Evolutionary conservation across 2,888 invertebrate genomes (phyloP), one percentile per base, ranked within the genome.

Genomic region (Euphydryas editha): DNA sequence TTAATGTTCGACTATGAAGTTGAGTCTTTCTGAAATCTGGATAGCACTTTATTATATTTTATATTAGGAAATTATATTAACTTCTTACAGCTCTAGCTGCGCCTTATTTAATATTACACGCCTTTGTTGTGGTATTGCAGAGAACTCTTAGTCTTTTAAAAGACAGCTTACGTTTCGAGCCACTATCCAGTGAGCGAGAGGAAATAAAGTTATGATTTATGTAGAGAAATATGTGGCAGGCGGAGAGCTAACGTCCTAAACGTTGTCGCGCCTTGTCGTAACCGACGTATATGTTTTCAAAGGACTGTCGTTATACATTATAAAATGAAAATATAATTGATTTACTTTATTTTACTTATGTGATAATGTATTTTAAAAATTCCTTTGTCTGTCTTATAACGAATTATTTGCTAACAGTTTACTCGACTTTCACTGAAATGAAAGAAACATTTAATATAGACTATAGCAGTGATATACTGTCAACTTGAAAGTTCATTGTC

Each of bases 131-230:
- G 91, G 86, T 78, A 78, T 76, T 80, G 80, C 80, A 76, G 79
- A 81, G 84, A 82, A 86, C 83, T 89, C 87, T 90, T 88, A 88
- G 84, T 85, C 82, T 82, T 88, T 88, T 84, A 87, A 87, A 88
- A 91, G 91, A 89, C 88, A 90, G 86, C 88, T 88, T 82, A 77
- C 78, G 78, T 69, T 80, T 65, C 78, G 73, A 80, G 78, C 76
- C 79, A 79, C 81, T 79, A 80, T 80, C 83, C 82, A 76, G 72
- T 82, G 85, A 90, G 83, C 86, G 87, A 88, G 87, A 90, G 91
- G 91, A 90, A 91, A 91, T 91, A 90, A 91, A 91, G 87, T 90
- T 91, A 88, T 91, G 90, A 92, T 91, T 90, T 92, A 92, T 90
- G 86, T 86, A 87, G 85, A 85, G 87, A 89, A 90, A 90, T 92